phyloP scores from a whole-genome alignment of 2,888 invertebrate species.

The Thera obeliscata region DNA sequence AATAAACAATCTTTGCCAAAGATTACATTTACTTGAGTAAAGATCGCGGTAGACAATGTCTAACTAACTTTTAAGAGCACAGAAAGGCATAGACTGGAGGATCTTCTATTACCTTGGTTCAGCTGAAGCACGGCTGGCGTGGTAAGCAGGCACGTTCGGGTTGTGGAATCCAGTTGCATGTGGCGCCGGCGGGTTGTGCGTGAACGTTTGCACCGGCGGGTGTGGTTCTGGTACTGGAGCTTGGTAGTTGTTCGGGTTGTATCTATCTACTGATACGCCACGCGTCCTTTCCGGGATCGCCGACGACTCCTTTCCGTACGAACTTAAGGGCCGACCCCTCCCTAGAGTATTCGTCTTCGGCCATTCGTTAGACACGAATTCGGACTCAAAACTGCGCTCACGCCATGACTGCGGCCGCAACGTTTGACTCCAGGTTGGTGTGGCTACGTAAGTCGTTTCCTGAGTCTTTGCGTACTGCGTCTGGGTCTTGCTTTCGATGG shows the following conservation, averaged over 20 bases:
- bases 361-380: constrained; percentile 73
- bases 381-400: constrained; percentile 78
- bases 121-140: constrained; percentile 74
- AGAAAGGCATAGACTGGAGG: not conserved
- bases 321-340: constrained; percentile 73
- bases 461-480: constrained; percentile 58
- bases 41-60: too few species aligned
- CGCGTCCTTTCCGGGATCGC: constrained; percentile 65
- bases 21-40: too few species aligned
- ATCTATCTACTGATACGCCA: constrained; percentile 78
- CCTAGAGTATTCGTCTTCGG: constrained; percentile 74
- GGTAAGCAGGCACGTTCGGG: constrained; percentile 80
- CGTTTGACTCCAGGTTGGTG: constrained; percentile 80
- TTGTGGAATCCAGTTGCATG: constrained; percentile 69
- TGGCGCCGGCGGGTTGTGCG: constrained; percentile 70
- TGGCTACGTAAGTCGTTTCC: constrained; percentile 61
- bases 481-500: constrained; percentile 54
- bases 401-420: constrained; percentile 74
- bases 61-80: not conserved
- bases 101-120: constrained; percentile 70
- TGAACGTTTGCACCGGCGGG: constrained; percentile 78
- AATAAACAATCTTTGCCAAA: too few species aligned
- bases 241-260: constrained; percentile 75
- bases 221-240: constrained; percentile 70
- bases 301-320: constrained; percentile 57